phyloP scores from a whole-genome alignment of 2,113 vertebrate species.

The Oreochromis niloticus region DNA sequence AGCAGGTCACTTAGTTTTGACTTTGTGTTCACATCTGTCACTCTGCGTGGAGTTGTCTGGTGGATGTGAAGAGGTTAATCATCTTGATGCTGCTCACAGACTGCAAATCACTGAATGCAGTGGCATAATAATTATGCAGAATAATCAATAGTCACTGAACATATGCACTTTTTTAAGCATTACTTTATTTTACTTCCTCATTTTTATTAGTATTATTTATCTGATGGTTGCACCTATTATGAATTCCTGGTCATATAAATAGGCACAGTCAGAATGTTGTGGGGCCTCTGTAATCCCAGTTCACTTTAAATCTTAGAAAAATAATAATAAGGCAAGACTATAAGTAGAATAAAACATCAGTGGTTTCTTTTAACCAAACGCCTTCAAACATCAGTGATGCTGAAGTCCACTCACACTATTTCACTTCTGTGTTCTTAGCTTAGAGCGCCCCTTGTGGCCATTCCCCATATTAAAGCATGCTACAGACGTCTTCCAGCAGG shows the following conservation, averaged over 20 bases:
- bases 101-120: background rate
- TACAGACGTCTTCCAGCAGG: background rate
- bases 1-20: background rate
- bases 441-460: slow-evolving; percentile 43
- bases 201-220: background rate
- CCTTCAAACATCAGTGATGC: background rate
- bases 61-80: background rate
- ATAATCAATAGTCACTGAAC: background rate
- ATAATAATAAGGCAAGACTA: background rate
- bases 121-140: background rate
- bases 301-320: background rate
- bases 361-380: background rate
- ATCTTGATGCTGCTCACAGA: background rate
- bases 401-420: background rate
- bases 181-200: background rate
- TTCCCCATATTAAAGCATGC: background rate
- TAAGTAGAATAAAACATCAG: background rate
- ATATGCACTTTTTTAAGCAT: background rate
- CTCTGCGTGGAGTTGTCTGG: background rate
- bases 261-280: background rate
- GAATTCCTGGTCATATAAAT: background rate
- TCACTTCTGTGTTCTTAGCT: background rate
- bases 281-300: background rate
- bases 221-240: background rate
- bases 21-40: background rate